Percentiles rank a stretch among this genome's conserved stretches.
phyloP scores from a whole-genome alignment of 2,888 invertebrate species.

The Plutella xylostella region DNA sequence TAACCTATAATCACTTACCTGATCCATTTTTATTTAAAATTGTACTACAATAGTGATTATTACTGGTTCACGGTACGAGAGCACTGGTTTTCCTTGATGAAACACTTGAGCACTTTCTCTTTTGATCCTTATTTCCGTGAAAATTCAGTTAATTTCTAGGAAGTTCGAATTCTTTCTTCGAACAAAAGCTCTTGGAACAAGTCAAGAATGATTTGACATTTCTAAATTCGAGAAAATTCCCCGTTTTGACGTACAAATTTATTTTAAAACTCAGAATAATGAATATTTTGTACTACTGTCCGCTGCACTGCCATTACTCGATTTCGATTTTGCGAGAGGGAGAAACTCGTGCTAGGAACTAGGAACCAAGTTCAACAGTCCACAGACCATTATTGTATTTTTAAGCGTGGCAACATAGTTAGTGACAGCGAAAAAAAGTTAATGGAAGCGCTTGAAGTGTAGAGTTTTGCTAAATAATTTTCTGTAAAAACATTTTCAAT shows the following conservation, averaged over 20 bases:
- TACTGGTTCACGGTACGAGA: background rate
- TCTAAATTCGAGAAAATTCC: conserved; percentile 63
- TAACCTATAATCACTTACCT: conserved; percentile 53
- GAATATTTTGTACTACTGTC: no score
- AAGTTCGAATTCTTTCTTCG: background rate
- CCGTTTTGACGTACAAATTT: conserved; percentile 12
- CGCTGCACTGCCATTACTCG: background rate
- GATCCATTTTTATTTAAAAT: conserved; percentile 33
- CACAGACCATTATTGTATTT: background rate
- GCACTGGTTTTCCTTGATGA: no score
- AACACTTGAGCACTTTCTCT: background rate
- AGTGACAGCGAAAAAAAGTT: conserved; percentile 5
- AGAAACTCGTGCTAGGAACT: background rate
- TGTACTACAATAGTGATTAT: no score
- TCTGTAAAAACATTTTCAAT: no score
- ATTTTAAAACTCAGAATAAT: background rate
- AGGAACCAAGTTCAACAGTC: background rate
- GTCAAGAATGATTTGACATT: conserved; percentile 39
- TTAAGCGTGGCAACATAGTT: background rate
- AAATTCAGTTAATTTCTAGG: background rate
- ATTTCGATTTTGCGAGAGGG: background rate
- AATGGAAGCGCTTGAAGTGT: conserved; percentile 24
- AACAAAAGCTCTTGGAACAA: background rate
- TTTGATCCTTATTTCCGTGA: no score
- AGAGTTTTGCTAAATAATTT: conserved; percentile 39